Percentiles rank a stretch among this genome's conserved stretches.
Conservation (phyloP, 2,113 vertebrate genomes). For the Leptosomus discolor region DNA sequence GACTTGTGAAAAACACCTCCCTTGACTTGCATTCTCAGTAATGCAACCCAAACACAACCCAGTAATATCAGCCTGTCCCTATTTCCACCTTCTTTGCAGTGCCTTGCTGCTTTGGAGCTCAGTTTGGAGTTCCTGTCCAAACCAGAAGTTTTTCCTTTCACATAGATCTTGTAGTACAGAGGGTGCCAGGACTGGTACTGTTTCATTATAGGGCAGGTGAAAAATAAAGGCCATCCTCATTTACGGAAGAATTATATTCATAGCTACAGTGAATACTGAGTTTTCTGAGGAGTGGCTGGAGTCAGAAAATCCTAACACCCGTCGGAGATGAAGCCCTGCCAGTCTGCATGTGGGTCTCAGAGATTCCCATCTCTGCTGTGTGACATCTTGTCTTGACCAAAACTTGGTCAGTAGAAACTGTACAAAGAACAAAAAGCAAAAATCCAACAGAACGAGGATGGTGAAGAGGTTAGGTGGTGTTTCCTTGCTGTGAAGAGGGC, state of each 20-base stretch:
- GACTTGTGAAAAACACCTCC: not conserved
- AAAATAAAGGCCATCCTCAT: not conserved
- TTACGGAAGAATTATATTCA: not conserved
- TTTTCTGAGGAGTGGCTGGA: not conserved
- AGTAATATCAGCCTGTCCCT: not conserved
- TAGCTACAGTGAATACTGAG: not conserved
- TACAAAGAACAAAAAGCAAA: not conserved
- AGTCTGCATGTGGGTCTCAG: not conserved
- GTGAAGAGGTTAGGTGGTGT: not conserved
- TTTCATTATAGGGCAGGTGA: not conserved
- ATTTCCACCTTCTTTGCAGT: not conserved
- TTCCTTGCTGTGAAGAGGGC: not conserved
- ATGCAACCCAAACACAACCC: not conserved
- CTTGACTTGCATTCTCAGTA: not conserved
- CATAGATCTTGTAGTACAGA: too few relatives aligned
- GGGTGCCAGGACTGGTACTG: not conserved
- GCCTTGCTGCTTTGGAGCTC: not conserved
- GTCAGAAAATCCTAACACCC: not conserved
- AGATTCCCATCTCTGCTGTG: not conserved
- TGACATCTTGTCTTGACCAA: not conserved
- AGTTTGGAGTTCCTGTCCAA: not conserved
- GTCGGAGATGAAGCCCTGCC: not conserved
- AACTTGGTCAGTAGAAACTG: not conserved
- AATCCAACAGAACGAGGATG: not conserved
- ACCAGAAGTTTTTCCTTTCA: not conserved